phyloP scores from a whole-genome alignment of 2,113 vertebrate genomes.

The Lota lota region DNA sequence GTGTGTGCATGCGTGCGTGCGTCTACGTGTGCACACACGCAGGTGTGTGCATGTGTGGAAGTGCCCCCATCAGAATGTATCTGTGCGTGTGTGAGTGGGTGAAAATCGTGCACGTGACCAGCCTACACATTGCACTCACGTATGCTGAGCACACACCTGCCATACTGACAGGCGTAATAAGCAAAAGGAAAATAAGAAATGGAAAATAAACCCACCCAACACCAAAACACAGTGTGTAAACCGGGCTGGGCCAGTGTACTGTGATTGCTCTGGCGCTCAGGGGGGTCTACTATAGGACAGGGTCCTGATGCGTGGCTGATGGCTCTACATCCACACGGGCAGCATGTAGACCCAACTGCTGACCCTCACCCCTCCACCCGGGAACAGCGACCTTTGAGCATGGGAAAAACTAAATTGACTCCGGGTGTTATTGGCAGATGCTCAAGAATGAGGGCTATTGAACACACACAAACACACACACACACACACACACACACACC shows the following conservation, averaged over 20 bases:
- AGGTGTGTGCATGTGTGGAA: background rate
- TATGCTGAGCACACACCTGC: background rate
- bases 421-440: too few species aligned
- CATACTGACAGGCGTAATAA: background rate
- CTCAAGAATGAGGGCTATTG: background rate
- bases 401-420: slow-evolving; percentile 31
- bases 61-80: too few species aligned
- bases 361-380: background rate
- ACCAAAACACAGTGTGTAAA: slow-evolving; percentile 11
- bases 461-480: slow-evolving; percentile 16
- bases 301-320: slow-evolving; percentile 34
- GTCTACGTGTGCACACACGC: background rate
- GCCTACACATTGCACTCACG: background rate
- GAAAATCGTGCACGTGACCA: background rate
- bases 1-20: background rate
- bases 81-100: too few species aligned
- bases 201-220: slow-evolving; percentile 11
- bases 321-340: slow-evolving; percentile 37
- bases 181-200: background rate
- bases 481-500: slow-evolving; percentile 1
- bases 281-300: slow-evolving; percentile 20
- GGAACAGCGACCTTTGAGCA: slow-evolving; percentile 25
- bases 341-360: slow-evolving; percentile 29
- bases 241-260: background rate
- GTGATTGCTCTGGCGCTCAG: slow-evolving; percentile 44